A percentile compares a stretch with the other conserved stretches of the same genome.
Evolutionary conservation across 2,888 invertebrate species (phyloP).

Genomic region (Eupithecia centaureata): DNA sequence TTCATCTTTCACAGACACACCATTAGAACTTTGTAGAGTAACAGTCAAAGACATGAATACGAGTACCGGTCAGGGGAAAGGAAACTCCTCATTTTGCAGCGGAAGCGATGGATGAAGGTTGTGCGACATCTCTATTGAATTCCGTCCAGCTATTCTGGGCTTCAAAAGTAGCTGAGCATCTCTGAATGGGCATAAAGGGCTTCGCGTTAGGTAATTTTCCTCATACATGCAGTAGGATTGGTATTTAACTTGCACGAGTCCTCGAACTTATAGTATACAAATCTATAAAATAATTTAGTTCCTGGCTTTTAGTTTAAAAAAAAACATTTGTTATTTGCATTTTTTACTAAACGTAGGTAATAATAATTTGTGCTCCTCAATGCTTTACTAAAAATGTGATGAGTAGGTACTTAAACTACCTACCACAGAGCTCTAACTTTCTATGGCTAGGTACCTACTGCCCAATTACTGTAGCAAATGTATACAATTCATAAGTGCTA

Average conservation of each 20-base stretch:
- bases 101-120: constrained; percentile 8
- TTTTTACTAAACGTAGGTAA: not conserved
- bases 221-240: not conserved
- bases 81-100: constrained; percentile 14
- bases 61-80: not conserved
- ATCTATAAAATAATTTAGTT: not conserved
- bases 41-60: constrained; percentile 2
- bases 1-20: not conserved
- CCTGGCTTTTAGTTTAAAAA: too few relatives aligned
- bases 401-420: not conserved
- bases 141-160: constrained; percentile 2
- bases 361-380: too few relatives aligned
- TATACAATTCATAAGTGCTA: constrained; percentile 2
- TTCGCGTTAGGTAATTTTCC: not conserved
- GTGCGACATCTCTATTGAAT: constrained; percentile 13
- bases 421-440: too few relatives aligned
- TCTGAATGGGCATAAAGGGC: not conserved
- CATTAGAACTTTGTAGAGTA: not conserved
- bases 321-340: not conserved
- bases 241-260: not conserved
- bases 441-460: not conserved
- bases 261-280: not conserved
- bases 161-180: not conserved
- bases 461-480: not conserved
- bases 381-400: too few relatives aligned